These are phyloP conservation scores for Coracias cyanogaster DNA, from an alignment of 2,797 vertebrate species.

Conservation along the genomic window DNA sequence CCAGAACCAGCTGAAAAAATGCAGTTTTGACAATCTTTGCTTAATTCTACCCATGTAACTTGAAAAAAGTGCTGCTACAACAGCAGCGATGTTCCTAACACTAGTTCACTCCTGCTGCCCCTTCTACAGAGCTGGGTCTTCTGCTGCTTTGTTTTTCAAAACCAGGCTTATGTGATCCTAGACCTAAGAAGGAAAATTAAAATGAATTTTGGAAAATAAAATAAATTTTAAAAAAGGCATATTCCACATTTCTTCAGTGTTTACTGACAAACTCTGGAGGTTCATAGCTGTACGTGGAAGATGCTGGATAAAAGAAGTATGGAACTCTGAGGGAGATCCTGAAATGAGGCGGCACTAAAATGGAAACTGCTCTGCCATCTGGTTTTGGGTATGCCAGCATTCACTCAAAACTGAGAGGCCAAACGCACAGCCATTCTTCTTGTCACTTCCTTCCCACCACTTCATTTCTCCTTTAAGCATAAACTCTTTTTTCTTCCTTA, in stretches of 20 bases:
- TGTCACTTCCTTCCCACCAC: not conserved
- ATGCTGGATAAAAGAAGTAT: not conserved
- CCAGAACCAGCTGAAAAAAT: not conserved
- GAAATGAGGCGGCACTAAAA: not conserved
- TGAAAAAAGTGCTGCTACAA: not conserved
- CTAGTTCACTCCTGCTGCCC: not conserved
- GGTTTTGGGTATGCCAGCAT: not conserved
- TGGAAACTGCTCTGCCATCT: not conserved
- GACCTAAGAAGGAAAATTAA: not conserved
- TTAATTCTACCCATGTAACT: not conserved
- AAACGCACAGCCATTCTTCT: not conserved
- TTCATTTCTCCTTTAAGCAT: not conserved
- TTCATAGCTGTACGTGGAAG: not conserved
- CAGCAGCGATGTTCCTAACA: not conserved
- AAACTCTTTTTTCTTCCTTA: not conserved
- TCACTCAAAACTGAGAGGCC: not conserved
- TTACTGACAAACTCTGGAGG: not conserved
- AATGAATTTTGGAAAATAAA: not conserved
- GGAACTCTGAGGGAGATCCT: not conserved
- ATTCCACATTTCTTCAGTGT: not conserved
- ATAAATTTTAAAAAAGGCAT: not conserved
- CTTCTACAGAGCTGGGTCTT: not conserved
- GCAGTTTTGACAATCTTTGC: not conserved
- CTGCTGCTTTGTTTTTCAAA: not conserved
- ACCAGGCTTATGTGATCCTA: not conserved